Percentiles rank a stretch among this genome's conserved stretches.
These are phyloP conservation scores for Loxodonta africana DNA, from an alignment of 2,113 vertebrate species.

Conservation along the genomic window DNA sequence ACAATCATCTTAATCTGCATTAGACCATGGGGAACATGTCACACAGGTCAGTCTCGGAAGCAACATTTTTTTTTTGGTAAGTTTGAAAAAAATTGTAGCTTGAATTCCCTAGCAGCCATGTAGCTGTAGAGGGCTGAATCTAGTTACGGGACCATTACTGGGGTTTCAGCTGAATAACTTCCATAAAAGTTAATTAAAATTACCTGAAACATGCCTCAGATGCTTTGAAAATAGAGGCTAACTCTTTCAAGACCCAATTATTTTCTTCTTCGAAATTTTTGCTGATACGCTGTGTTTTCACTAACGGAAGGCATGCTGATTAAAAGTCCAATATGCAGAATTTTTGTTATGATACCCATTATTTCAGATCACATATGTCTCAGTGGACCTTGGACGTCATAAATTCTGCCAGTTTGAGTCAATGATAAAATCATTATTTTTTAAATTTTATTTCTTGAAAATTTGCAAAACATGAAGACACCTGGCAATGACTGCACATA, in stretches of 20 bases:
- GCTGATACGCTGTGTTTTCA: no score
- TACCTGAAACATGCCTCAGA: slow-evolving; percentile 67
- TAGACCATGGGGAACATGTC: slow-evolving; percentile 82
- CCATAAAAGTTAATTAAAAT: slow-evolving; percentile 80
- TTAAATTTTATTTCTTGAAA: no score
- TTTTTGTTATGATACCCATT: no score
- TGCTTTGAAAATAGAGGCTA: slow-evolving; percentile 61
- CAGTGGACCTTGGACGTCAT: no score
- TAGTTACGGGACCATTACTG: slow-evolving; percentile 73
- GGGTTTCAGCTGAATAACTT: slow-evolving; percentile 57
- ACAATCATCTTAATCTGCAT: slow-evolving; percentile 86
- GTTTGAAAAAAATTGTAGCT: slow-evolving; percentile 76
- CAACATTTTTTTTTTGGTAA: slow-evolving; percentile 79
- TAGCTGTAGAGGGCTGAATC: slow-evolving; percentile 66
- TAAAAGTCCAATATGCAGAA: no score
- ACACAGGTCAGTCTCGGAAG: slow-evolving; percentile 77
- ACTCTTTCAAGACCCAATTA: not conserved
- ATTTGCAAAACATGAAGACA: no score
- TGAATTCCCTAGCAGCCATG: slow-evolving; percentile 72
- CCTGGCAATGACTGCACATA: no score
- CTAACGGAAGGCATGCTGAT: no score
- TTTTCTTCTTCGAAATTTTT: no score
- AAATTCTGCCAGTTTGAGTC: no score
- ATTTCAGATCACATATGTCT: no score
- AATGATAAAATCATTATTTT: no score